These are phyloP conservation scores for Spatulosminthurus flaviceps DNA, from an alignment of 2,888 invertebrate genomes.

Conservation along the genomic window DNA sequence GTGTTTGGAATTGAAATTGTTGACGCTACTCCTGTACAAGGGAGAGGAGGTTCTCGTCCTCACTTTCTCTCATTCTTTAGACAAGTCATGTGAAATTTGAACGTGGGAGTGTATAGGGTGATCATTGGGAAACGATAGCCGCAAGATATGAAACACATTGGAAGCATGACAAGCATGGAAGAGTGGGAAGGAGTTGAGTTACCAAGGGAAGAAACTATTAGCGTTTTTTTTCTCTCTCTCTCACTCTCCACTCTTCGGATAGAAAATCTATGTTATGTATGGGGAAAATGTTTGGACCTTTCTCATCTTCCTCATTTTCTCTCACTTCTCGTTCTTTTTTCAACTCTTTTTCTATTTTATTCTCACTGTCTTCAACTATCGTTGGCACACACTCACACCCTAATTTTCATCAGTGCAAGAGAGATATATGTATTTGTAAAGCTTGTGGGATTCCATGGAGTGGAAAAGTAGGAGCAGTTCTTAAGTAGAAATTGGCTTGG, in stretches of 20 bases:
- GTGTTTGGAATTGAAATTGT: conserved; percentile 38
- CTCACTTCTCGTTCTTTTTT: not conserved
- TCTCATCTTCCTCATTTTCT: not conserved
- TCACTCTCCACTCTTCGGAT: not conserved
- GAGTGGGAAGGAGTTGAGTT: conserved; percentile 16
- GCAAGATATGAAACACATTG: conserved; percentile 24
- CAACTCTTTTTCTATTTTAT: not conserved
- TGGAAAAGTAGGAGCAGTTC: too few species aligned
- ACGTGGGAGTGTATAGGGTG: conserved; percentile 15
- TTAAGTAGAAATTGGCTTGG: not conserved
- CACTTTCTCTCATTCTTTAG: not conserved
- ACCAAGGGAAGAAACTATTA: conserved; percentile 23
- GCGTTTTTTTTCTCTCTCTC: not conserved
- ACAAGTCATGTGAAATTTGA: conserved; percentile 4
- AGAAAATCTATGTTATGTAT: too few species aligned
- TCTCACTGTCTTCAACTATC: not conserved
- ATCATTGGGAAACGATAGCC: conserved; percentile 27
- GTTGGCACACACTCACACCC: not conserved
- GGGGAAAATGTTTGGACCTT: too few species aligned
- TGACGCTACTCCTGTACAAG: conserved; percentile 12
- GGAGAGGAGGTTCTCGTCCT: not conserved
- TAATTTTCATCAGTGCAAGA: not conserved
- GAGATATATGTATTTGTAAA: not conserved
- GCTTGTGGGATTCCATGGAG: not conserved
- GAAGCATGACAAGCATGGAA: conserved; percentile 25